Base-by-base conservation (phyloP, 1,140 invertebrate species). In the Cherax quadricarinatus region DNA sequence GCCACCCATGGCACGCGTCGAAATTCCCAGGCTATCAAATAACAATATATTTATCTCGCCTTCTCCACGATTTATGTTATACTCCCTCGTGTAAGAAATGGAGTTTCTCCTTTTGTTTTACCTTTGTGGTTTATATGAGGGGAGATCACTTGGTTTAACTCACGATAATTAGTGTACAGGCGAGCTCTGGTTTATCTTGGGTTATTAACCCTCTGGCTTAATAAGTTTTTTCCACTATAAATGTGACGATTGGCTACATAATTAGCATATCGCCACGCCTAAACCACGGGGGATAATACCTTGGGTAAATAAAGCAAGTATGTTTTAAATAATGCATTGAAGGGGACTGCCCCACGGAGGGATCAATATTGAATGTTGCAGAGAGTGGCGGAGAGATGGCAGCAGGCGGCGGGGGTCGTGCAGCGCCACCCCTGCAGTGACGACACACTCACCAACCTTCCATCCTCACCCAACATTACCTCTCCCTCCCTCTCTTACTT, bases 351-450 rank as follows among this genome's bases (percentile, higher is more conserved):
- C 83, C 48, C 62, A 75, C 18, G 80, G 41, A 14, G 78, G 78
- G 89, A 91, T 91, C 89, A 91, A 91, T 91, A 91, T 87, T 91
- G 89, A 82, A 86, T 86, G 89, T 82, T 91, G 85, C 70, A 60
- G 79, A 79, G 89, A 86, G 75, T 53, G 84, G 89, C 80, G 66
- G 83, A 91, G 84, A 91, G 89, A 91, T 86, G 89, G 89, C 89
- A 91, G 89, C 89, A 91, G 57, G 30, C 51, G 78, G 57, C 89
- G 79, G 84, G 10, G 62, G 62, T 57, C 73, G 80, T 75, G 78
- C 89, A 81, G 60, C 78, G 89, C 89, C 84, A 60, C 87, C 89
- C 87, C 89, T 91, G 89, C 89, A 91, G 89, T 91, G 89, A 91
- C 89, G 89, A 91, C 84, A 18, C 60, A 81, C 89, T 51, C 89